Evolutionary conservation across 2,113 vertebrate genomes (phyloP).

Genomic region (Saguinus imperator): DNA sequence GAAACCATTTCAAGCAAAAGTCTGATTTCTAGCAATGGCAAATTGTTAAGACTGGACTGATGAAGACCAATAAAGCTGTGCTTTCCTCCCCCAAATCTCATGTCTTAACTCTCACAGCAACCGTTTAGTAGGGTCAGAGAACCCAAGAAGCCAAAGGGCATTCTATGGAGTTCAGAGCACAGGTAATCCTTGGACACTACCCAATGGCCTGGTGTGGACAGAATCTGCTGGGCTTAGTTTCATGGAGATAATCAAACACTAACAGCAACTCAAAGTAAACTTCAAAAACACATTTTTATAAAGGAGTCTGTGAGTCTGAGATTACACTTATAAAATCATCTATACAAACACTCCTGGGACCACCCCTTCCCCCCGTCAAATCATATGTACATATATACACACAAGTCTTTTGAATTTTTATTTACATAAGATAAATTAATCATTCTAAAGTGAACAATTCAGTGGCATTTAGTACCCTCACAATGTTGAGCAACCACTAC

Average conservation of each 20-base stretch:
- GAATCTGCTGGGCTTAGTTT: not conserved
- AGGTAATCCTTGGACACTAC: conserved; percentile 5
- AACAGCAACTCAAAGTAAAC: conserved; percentile 22
- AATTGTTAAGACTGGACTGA: not conserved
- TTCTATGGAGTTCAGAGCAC: not conserved
- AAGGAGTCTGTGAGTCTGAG: not conserved
- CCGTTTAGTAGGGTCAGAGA: not conserved
- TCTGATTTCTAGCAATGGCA: conserved; percentile 12
- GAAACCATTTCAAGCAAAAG: conserved; percentile 37
- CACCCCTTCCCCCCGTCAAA: not conserved
- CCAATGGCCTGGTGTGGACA: not conserved
- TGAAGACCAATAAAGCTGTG: not conserved
- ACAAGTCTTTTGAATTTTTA: not conserved
- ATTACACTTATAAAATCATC: conserved; percentile 26
- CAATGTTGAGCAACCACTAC: not conserved
- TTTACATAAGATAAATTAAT: not conserved
- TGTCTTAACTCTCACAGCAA: not conserved
- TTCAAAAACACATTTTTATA: not conserved
- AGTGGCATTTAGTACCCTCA: not conserved
- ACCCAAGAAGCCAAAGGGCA: not conserved
- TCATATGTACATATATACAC: not conserved
- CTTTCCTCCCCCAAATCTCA: not conserved
- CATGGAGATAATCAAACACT: not conserved
- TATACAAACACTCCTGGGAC: not conserved
- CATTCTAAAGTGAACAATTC: not conserved